Evolutionary conservation across 1,140 invertebrate species (phyloP), one percentile per base, ranked within the genome.

Genomic region (Trichonephila clavata): DNA sequence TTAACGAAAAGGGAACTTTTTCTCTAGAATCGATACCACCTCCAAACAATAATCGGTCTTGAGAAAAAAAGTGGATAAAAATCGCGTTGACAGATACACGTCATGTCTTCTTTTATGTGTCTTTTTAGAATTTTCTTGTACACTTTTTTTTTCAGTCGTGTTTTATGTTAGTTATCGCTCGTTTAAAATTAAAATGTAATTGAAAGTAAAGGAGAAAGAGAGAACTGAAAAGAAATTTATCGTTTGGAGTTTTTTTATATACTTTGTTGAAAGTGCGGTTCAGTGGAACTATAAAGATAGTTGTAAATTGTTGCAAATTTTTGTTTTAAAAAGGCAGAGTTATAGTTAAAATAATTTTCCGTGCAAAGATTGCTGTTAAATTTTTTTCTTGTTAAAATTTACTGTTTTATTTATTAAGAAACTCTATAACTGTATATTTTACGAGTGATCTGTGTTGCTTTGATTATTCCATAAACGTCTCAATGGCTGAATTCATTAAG

Each of bases 1-100:
- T 90, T 80, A 90, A 61, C 88, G 88, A 81, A 59, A 21, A 80
- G 57, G 43, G 3, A 43, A 71, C 43, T 57, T 90, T 61, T 90
- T n/a, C 80, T 59, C 18, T 59, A 32, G 21, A 90, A 90, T 90
- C 88, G 57, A 90, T 90, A 27, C 6, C 2, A 32, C 5, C 50
- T 50, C 50, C 16, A 90, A 90, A 68, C 63, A 59, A 90, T 90
- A 60, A 86, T 86, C 84, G 84, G 24, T 57, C 8, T 16, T 10
- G 2, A 88, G 68, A 68, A 43, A 50, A 18, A 43, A 16, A 89
- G 57, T 63, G 59, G 71, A 77, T 39, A 77, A 77, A 77, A 77
- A 77, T 77, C 71, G 71, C 14, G 32, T 39, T 39, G 71, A 77
- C 71, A 77, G 27, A 77, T 77, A 32, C 27, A 27, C 32, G 71